These are phyloP conservation scores for Pseudochirops corinnae DNA, from an alignment of 2,797 vertebrate genomes.

Conservation along the genomic window DNA sequence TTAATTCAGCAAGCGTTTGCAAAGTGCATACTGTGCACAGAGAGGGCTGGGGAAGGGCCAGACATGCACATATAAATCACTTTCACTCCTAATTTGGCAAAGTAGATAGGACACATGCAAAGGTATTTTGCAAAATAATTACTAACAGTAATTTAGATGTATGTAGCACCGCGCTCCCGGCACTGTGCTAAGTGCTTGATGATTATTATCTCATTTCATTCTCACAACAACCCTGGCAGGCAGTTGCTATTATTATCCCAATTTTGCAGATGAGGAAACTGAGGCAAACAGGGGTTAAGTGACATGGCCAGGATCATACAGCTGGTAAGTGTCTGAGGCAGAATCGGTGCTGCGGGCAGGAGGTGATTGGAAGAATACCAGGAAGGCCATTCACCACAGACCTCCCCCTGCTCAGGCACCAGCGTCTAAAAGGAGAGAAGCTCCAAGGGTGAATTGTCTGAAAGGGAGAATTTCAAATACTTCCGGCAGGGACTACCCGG, in stretches of 20 bases:
- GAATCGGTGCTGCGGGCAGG: not conserved
- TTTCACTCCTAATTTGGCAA: not conserved
- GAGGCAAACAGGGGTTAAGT: not conserved
- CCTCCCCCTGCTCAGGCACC: not conserved
- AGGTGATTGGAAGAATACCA: not conserved
- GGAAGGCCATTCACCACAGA: not conserved
- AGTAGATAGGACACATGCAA: not conserved
- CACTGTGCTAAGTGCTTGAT: not conserved
- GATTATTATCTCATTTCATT: not conserved
- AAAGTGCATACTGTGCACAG: not conserved
- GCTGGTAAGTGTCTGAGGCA: not conserved
- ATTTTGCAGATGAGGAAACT: not conserved
- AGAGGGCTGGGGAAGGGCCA: not conserved
- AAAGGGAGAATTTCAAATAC: not conserved
- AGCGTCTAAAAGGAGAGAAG: not conserved
- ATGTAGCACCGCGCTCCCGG: not conserved
- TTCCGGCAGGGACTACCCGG: not conserved
- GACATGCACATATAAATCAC: not conserved
- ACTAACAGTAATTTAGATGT: not conserved
- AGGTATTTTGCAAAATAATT: not conserved
- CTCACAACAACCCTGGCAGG: not conserved
- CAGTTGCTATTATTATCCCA: not conserved
- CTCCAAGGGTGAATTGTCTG: not conserved
- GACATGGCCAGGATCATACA: not conserved
- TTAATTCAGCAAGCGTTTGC: not conserved